Percentiles rank a stretch among this genome's conserved stretches.
Evolutionary conservation across 2,797 vertebrate species (phyloP).

Genomic region (Nannoperca obscura): DNA sequence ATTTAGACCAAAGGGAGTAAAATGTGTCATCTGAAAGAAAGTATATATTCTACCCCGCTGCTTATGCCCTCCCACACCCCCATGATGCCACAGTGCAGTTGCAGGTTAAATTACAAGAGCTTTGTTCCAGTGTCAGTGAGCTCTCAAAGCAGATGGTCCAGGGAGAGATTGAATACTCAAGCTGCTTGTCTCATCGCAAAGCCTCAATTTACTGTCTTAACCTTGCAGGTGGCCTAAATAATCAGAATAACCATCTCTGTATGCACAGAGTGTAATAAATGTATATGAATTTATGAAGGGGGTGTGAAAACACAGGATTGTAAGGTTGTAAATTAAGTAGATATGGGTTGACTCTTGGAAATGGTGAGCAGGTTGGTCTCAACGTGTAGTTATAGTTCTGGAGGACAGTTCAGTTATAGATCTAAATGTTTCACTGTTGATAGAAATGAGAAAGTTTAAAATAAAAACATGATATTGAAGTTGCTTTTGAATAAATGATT

Average conservation of each 20-base stretch:
- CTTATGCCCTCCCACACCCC: neutral
- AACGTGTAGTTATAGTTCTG: neutral
- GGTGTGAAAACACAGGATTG: neutral
- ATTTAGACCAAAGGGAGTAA: neutral
- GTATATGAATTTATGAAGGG: neutral
- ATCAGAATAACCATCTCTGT: conserved; percentile 21
- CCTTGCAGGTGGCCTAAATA: conserved; percentile 61
- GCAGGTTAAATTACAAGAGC: conserved; percentile 39
- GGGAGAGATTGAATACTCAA: conserved; percentile 60
- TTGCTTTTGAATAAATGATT: neutral
- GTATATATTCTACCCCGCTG: no score
- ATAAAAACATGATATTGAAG: neutral
- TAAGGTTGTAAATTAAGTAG: neutral
- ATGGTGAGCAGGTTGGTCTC: neutral
- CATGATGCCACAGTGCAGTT: conserved; percentile 7
- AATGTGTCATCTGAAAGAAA: neutral
- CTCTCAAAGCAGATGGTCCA: conserved; percentile 74
- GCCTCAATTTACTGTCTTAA: conserved; percentile 56
- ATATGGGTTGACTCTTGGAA: neutral
- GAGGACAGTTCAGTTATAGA: neutral
- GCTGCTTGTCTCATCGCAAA: conserved; percentile 65
- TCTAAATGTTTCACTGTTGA: neutral
- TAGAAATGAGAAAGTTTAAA: neutral
- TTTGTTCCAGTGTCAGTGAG: conserved; percentile 70
- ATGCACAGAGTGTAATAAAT: neutral